Evolutionary conservation across 2,888 invertebrate species (phyloP).

Genomic region (Heliconius cydno): DNA sequence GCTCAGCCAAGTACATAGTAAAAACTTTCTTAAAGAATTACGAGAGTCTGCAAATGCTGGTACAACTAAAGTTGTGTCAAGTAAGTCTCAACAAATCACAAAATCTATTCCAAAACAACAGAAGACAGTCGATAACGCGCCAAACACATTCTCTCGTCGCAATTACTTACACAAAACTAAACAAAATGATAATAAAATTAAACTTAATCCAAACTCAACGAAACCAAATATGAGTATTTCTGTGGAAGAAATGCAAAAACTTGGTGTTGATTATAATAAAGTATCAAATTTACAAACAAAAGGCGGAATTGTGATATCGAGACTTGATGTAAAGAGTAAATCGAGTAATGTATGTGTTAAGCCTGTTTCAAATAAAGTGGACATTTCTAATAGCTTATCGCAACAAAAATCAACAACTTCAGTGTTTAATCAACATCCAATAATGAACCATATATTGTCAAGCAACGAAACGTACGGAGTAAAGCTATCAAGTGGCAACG

Average conservation of each 20-base stretch:
- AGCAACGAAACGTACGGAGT: background rate
- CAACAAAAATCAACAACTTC: background rate
- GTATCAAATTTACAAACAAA: slow-evolving; percentile 47
- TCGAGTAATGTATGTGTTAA: slow-evolving; percentile 29
- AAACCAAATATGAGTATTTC: slow-evolving; percentile 23
- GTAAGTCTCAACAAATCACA: slow-evolving; percentile 16
- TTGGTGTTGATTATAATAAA: slow-evolving; percentile 44
- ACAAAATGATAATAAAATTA: slow-evolving; percentile 60
- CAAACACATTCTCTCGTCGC: slow-evolving; percentile 74
- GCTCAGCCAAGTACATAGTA: slow-evolving; percentile 40
- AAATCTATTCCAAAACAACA: slow-evolving; percentile 53
- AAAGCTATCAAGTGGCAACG: slow-evolving; percentile 10
- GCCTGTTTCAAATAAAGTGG: slow-evolving; percentile 13
- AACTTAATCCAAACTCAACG: slow-evolving; percentile 48
- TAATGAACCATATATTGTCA: slow-evolving; percentile 45
- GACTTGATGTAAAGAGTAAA: slow-evolving; percentile 40
- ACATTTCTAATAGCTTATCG: slow-evolving; percentile 19
- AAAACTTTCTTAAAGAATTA: slow-evolving; percentile 65
- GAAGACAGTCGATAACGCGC: slow-evolving; percentile 66
- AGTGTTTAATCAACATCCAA: slow-evolving; percentile 37
- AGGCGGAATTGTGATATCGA: slow-evolving; percentile 47
- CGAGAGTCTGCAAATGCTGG: slow-evolving; percentile 63
- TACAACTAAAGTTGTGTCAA: slow-evolving; percentile 47
- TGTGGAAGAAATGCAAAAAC: slow-evolving; percentile 24
- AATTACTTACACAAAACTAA: slow-evolving; percentile 75